These are phyloP conservation scores for Mythimna vitellina DNA, from an alignment of 2,888 invertebrate genomes.

Conservation along the genomic window DNA sequence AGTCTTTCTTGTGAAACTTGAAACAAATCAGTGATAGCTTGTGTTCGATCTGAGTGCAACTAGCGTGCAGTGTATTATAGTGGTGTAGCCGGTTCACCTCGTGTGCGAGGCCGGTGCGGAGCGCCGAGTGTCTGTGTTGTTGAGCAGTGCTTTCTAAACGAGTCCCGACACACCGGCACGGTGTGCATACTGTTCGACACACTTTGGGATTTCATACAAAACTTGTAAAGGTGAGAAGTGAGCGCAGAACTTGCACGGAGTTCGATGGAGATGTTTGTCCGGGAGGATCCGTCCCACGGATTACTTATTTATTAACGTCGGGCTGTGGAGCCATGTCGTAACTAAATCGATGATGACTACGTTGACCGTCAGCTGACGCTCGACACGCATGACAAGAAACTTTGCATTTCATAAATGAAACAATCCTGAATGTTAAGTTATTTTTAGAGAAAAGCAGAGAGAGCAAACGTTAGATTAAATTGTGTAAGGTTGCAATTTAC, in stretches of 20 bases:
- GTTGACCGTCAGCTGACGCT: not conserved
- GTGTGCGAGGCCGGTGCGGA: constrained; percentile 77
- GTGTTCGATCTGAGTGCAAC: constrained; percentile 58
- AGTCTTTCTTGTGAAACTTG: constrained; percentile 69
- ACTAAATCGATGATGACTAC: constrained; percentile 21
- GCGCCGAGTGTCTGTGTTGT: constrained; percentile 67
- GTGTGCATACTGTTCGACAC: constrained; percentile 46
- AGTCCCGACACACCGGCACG: constrained; percentile 58
- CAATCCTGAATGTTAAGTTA: not conserved
- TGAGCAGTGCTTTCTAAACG: constrained; percentile 65
- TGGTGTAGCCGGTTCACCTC: constrained; percentile 77
- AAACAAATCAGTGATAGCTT: constrained; percentile 51
- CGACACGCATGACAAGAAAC: not conserved
- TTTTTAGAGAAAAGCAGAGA: not conserved
- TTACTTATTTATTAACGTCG: constrained; percentile 5
- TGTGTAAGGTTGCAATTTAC: not conserved
- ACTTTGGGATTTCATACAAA: constrained; percentile 67
- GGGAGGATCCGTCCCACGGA: not conserved
- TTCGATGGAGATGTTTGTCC: not conserved
- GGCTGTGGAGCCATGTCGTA: not conserved
- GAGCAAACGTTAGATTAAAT: not conserved
- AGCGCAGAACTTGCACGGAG: constrained; percentile 1
- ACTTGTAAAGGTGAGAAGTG: constrained; percentile 73
- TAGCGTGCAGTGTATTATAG: constrained; percentile 69
- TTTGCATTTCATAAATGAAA: not conserved